Evolutionary conservation across 2,113 vertebrate genomes (phyloP).

Genomic region (Phocoena sinus): DNA sequence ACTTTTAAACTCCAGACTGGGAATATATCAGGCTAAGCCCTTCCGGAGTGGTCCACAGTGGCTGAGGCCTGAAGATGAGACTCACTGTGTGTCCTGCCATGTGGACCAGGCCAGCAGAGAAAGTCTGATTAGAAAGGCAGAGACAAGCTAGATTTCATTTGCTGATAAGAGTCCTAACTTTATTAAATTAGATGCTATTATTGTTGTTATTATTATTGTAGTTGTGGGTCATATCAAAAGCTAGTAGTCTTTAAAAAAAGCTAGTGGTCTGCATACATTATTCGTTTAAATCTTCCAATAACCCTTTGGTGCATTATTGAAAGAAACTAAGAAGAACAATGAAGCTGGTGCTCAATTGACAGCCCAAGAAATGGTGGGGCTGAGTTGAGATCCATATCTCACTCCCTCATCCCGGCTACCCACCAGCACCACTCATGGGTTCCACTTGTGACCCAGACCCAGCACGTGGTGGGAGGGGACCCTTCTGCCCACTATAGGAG

Average conservation of each 20-base stretch:
- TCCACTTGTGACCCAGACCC: not conserved
- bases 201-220: not conserved
- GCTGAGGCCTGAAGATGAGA: not conserved
- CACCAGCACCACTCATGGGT: too few species aligned
- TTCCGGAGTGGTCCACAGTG: too few species aligned
- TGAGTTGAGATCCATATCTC: not conserved
- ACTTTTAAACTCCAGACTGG: not conserved
- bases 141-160: not conserved
- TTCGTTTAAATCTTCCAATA: not conserved
- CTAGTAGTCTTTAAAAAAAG: not conserved
- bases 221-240: not conserved
- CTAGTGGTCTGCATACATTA: not conserved
- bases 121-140: not conserved
- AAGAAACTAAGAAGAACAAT: not conserved
- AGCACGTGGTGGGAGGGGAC: too few species aligned
- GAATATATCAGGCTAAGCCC: not conserved
- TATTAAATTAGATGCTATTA: not conserved
- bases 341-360: not conserved
- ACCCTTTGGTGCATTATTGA: not conserved
- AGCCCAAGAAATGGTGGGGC: not conserved
- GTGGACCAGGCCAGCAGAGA: not conserved
- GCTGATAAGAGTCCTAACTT: not conserved
- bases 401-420: not conserved
- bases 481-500: accelerated
- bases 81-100: not conserved